phyloP scores from a whole-genome alignment of 2,888 invertebrate genomes.

The Mythimna lalbum region DNA sequence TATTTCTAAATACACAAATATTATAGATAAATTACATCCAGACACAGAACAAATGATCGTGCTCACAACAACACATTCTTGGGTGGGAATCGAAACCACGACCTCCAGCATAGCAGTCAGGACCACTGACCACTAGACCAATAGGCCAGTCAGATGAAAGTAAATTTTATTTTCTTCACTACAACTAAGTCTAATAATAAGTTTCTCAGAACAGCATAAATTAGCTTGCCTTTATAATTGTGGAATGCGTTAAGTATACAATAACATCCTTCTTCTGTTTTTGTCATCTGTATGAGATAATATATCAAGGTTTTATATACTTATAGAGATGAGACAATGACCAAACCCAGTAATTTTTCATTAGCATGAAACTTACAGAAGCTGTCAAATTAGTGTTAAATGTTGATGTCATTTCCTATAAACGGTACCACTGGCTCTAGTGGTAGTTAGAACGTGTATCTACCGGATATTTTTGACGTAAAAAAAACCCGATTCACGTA shows the following conservation, averaged over 20 bases:
- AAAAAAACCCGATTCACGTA: neutral
- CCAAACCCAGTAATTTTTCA: constrained; percentile 66
- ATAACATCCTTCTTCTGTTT: constrained; percentile 48
- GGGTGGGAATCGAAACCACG: too few species aligned
- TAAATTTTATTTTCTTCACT: too few species aligned
- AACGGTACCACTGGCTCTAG: constrained; percentile 63
- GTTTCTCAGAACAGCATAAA: neutral
- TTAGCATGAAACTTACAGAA: constrained; percentile 72
- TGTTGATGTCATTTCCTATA: constrained; percentile 79
- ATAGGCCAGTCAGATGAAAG: too few species aligned
- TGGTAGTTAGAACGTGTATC: neutral
- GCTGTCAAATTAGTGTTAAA: constrained; percentile 74
- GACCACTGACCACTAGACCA: too few species aligned
- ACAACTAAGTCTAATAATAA: neutral
- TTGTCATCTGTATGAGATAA: constrained; percentile 33
- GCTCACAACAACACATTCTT: too few species aligned
- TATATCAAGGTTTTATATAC: constrained; percentile 52
- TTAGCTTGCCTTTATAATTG: neutral
- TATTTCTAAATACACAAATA: too few species aligned
- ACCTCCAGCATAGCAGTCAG: too few species aligned
- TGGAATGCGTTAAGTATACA: constrained; percentile 31
- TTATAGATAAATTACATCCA: too few species aligned
- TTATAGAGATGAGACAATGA: constrained; percentile 50
- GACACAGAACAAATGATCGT: too few species aligned
- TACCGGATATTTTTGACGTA: constrained; percentile 13